Evolutionary conservation across 2,797 vertebrate genomes (phyloP).

Genomic region (Leptodactylus fallax): DNA sequence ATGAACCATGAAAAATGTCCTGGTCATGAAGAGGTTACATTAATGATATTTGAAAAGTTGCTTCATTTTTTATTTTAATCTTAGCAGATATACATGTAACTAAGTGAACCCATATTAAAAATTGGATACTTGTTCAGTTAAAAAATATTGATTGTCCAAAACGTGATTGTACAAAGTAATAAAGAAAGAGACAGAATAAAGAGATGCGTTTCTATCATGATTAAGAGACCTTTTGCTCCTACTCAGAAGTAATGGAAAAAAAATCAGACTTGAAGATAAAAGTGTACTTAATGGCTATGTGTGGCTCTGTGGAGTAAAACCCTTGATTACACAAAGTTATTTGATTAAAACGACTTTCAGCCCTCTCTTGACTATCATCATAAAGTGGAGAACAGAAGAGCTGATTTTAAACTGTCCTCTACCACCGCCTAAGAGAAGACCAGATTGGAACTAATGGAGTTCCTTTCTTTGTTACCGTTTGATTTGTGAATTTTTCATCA

Average conservation of each 20-base stretch:
- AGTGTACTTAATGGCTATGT: slow-evolving; percentile 48
- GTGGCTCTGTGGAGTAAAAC: slow-evolving; percentile 38
- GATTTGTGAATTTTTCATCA: slow-evolving; percentile 22
- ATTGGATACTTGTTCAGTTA: slow-evolving; percentile 12
- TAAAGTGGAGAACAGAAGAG: slow-evolving; percentile 30
- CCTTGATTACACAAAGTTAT: slow-evolving; percentile 62
- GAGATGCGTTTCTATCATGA: slow-evolving; percentile 40
- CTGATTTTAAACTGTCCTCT: slow-evolving; percentile 30
- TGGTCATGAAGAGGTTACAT: not conserved
- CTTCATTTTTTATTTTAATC: not conserved
- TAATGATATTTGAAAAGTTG: not conserved
- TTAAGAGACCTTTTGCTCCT: slow-evolving; percentile 54
- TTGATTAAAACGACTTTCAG: slow-evolving; percentile 56
- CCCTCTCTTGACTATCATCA: slow-evolving; percentile 29
- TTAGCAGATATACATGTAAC: not conserved
- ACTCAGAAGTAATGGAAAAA: slow-evolving; percentile 44
- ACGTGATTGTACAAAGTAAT: slow-evolving; percentile 51
- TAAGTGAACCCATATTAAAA: not conserved
- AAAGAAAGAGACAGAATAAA: slow-evolving; percentile 33
- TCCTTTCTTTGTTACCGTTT: slow-evolving; percentile 4
- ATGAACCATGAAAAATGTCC: too few species aligned
- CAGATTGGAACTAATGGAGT: slow-evolving; percentile 23
- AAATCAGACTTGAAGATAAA: slow-evolving; percentile 40
- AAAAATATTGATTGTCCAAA: slow-evolving; percentile 51
- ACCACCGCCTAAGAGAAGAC: slow-evolving; percentile 15